These are phyloP conservation scores for Drosophila oshimai DNA, from an alignment of 1,140 invertebrate genomes.

Conservation along the genomic window DNA sequence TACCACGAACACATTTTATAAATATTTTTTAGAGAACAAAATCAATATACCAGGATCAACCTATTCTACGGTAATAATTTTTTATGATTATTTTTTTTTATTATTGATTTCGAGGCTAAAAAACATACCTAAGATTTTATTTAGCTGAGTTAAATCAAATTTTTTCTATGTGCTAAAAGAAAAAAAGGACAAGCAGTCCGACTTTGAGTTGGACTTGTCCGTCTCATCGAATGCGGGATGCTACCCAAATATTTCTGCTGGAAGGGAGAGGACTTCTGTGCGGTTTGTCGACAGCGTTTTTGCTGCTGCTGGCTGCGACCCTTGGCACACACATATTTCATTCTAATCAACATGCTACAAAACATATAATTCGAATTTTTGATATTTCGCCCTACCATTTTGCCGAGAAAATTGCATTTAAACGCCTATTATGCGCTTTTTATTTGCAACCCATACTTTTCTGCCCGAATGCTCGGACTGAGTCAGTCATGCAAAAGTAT, in stretches of 20 bases:
- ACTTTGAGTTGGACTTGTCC: slow-evolving; percentile 57
- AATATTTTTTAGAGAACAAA: too few species aligned
- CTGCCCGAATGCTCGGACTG: slow-evolving; percentile 48
- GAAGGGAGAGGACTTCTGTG: slow-evolving; percentile 66
- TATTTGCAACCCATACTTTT: slow-evolving; percentile 80
- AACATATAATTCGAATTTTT: slow-evolving; percentile 78
- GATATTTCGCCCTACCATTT: slow-evolving; percentile 71
- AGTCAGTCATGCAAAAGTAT: slow-evolving; percentile 66
- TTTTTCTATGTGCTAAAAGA: slow-evolving; percentile 8
- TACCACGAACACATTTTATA: too few species aligned
- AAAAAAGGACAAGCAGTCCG: slow-evolving; percentile 27
- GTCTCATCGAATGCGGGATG: slow-evolving; percentile 60
- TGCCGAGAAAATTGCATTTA: slow-evolving; percentile 82
- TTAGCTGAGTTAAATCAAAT: neutral
- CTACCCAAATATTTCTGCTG: slow-evolving; percentile 77
- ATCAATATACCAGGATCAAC: too few species aligned
- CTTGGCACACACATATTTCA: slow-evolving; percentile 53
- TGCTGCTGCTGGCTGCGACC: slow-evolving; percentile 4
- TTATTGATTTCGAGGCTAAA: neutral
- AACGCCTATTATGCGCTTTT: slow-evolving; percentile 82
- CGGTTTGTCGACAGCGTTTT: slow-evolving; percentile 15
- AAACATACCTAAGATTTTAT: neutral
- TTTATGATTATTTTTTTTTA: neutral
- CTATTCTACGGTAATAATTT: too few species aligned
- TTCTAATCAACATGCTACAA: slow-evolving; percentile 75